Conservation (phyloP, 2,113 vertebrate species). For the Gobius niger region DNA sequence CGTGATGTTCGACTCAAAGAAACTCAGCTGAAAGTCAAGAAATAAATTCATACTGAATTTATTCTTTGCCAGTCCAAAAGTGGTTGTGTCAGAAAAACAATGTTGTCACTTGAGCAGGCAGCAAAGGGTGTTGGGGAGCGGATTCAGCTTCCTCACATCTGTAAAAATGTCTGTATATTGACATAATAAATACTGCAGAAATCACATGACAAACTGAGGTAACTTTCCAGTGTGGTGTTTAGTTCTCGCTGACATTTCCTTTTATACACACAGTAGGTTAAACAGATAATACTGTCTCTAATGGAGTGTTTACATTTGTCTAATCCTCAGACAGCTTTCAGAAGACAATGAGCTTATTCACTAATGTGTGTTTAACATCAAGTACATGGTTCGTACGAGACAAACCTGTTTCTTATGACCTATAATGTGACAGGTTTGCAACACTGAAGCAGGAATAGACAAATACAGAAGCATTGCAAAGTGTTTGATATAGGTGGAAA, state of each 20-base stretch:
- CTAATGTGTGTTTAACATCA: background rate
- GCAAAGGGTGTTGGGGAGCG: too few relatives aligned
- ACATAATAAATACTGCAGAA: background rate
- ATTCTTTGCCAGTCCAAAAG: too few relatives aligned
- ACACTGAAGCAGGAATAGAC: background rate
- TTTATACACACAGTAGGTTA: background rate
- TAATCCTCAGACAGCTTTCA: background rate
- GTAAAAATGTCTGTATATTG: background rate
- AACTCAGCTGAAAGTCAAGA: too few relatives aligned
- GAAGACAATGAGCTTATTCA: background rate
- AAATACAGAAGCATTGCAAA: too few relatives aligned
- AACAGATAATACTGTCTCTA: background rate
- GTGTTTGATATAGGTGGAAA: too few relatives aligned
- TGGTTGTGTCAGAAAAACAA: too few relatives aligned
- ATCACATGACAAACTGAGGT: background rate
- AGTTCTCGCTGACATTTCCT: background rate
- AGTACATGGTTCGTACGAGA: background rate
- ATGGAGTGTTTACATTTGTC: background rate
- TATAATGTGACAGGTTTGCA: background rate
- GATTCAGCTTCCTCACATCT: too few relatives aligned
- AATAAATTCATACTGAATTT: too few relatives aligned
- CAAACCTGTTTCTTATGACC: background rate
- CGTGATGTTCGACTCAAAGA: background rate
- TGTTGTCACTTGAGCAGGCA: too few relatives aligned
- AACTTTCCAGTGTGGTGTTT: background rate